Percentiles rank a stretch among this genome's conserved stretches.
Conservation (phyloP, 2,888 invertebrate genomes). For the Dastarcus helophoroides region DNA sequence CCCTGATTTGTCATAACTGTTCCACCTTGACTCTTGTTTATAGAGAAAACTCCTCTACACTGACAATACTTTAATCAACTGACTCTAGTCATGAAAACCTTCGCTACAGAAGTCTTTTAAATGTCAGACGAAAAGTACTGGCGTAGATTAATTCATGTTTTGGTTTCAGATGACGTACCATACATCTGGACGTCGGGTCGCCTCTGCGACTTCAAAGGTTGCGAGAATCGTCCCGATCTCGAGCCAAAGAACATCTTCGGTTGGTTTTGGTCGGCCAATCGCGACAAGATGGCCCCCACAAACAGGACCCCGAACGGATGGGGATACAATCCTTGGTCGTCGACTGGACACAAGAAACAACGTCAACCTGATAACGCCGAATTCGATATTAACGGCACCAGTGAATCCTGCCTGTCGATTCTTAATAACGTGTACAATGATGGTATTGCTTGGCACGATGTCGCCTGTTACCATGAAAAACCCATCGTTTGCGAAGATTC, state of each 20-base stretch:
- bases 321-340: slow-evolving; percentile 83
- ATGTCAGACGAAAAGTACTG: too few species aligned
- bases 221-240: slow-evolving; percentile 73
- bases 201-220: slow-evolving; percentile 87
- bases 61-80: too few species aligned
- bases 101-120: too few species aligned
- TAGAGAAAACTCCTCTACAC: too few species aligned
- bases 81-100: too few species aligned
- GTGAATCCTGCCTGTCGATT: slow-evolving; percentile 76
- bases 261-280: slow-evolving; percentile 89
- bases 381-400: slow-evolving; percentile 78
- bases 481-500: slow-evolving; percentile 86
- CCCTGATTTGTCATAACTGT: too few species aligned
- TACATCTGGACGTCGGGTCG: slow-evolving; percentile 92
- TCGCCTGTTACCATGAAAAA: slow-evolving; percentile 87
- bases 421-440: slow-evolving; percentile 89
- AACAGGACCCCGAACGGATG: slow-evolving; percentile 60
- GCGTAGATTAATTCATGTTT: too few species aligned
- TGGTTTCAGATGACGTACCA: slow-evolving; percentile 62
- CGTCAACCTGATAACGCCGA: slow-evolving; percentile 86
- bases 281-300: slow-evolving; percentile 76
- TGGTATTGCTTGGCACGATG: slow-evolving; percentile 89
- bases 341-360: slow-evolving; percentile 81
- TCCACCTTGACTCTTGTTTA: too few species aligned
- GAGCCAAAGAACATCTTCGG: slow-evolving; percentile 78